Evolutionary conservation across 2,888 invertebrate genomes (phyloP), one percentile per base, ranked within the genome.

Genomic region (Laothoe populi): DNA sequence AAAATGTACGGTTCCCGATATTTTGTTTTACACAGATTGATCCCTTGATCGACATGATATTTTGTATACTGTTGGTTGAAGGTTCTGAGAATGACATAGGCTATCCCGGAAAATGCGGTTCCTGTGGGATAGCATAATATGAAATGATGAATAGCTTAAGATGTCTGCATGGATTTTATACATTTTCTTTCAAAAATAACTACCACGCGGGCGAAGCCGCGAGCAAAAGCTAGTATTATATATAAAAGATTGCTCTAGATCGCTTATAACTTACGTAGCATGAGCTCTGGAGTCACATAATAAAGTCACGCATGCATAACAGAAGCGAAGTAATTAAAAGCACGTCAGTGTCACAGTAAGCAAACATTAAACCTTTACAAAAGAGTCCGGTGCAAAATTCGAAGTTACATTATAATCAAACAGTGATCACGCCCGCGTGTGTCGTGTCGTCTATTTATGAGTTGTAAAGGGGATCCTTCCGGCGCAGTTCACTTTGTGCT

Each of bases 321-420:
- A 74, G 74, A 73, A 79, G 81, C 80, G 84, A 86, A 84, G 84
- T 86, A 86, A 88, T 88, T 87, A 87, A 86, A 83, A 77, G 81
- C 73, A 82, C 79, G 84, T 83, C 84, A 83, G 70, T 72, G 70
- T 76, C 78, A 78, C 74, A 73, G 69, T 68, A 72, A 72, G 75
- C 79, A 81, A 81, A 82, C 80, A 81, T 78, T 81, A 79, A 81
- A 75, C 75, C 75, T 76, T 73, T 74, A 75, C 70, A 74, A 81
- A 81, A 84, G 82, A 83, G 82, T 82, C 82, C 78, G 81, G 73
- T 73, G 73, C 75, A 74, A 79, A 75, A 77, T 81, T 73, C 74
- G 67, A 80, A 83, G 83, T 85, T 82, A 85, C 86, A 83, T 90
- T 88, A 90, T 88, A 91, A 90, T 89, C 87, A 90, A 86, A 86